Percentiles rank a stretch among this genome's conserved stretches.
These are phyloP conservation scores for Lasiommata megera DNA, from an alignment of 2,888 invertebrate species.

Conservation along the genomic window DNA sequence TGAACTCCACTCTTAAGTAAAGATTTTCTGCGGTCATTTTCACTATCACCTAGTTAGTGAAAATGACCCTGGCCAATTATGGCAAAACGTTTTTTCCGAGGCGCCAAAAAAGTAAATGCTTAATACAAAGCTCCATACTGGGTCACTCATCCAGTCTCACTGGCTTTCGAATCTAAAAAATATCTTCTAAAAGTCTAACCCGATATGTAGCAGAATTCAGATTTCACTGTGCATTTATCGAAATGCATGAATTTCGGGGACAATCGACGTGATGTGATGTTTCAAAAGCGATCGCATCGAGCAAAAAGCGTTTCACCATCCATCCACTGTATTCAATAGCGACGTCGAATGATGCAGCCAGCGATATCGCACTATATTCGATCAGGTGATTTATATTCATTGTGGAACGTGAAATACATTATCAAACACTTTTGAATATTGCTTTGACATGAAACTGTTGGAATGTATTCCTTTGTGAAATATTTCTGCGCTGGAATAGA, in stretches of 20 bases:
- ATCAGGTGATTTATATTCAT: conserved; percentile 12
- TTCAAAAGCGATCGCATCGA: conserved; percentile 3
- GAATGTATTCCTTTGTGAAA: neutral
- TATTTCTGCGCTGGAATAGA: no score
- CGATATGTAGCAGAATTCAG: neutral
- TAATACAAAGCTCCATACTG: no score
- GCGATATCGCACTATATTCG: conserved; percentile 2
- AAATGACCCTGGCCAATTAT: no score
- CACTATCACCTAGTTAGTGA: no score
- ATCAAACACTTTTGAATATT: conserved; percentile 3
- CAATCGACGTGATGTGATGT: conserved; percentile 8
- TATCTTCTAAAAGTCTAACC: no score
- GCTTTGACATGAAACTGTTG: neutral
- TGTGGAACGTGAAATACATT: conserved; percentile 10
- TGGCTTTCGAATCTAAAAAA: no score
- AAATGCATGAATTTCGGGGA: conserved; percentile 5
- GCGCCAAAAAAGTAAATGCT: no score
- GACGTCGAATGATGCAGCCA: conserved; percentile 3
- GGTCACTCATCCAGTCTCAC: no score
- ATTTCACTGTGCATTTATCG: conserved; percentile 4
- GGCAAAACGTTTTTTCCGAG: no score
- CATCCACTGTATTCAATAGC: conserved; percentile 8
- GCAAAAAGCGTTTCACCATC: conserved; percentile 5
- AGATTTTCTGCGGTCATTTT: no score
- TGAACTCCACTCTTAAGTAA: no score